phyloP scores from a whole-genome alignment of 2,888 invertebrate species.

The Ectemnius continuus region DNA sequence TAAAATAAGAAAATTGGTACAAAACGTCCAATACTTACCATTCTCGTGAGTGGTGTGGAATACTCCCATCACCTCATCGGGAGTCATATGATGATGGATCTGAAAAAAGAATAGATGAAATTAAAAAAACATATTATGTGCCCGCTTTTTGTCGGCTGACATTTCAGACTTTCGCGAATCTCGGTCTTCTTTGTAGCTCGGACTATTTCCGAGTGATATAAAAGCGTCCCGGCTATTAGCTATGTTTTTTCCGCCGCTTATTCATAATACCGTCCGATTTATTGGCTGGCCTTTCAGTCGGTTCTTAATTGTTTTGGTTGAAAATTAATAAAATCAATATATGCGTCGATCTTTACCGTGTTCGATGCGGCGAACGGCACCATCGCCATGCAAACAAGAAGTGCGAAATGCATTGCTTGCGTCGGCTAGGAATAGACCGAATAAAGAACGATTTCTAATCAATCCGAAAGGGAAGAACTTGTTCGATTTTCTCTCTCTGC shows the following conservation, averaged over 20 bases:
- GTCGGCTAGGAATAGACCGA: neutral
- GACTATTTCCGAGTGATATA: neutral
- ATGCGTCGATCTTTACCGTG: constrained; percentile 29
- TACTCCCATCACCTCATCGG: constrained; percentile 57
- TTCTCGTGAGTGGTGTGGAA: constrained; percentile 57
- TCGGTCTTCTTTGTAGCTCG: neutral
- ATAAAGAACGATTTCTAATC: neutral
- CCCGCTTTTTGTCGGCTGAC: neutral
- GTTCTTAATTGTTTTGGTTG: neutral
- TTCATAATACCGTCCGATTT: neutral
- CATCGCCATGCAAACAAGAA: constrained; percentile 20
- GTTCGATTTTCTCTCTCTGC: neutral
- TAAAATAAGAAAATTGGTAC: neutral
- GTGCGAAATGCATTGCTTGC: constrained; percentile 20
- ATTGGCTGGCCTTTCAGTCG: neutral
- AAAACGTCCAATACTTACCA: constrained; percentile 45
- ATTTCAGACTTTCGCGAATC: neutral
- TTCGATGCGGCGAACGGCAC: constrained; percentile 26
- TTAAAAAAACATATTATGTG: neutral
- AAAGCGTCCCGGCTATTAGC: neutral
- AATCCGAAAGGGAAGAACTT: neutral
- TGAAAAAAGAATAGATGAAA: constrained; percentile 32
- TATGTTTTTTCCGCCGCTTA: neutral
- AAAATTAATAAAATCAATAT: neutral
- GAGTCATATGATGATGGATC: constrained; percentile 66